A percentile compares a stretch with the other conserved stretches of the same genome.
phyloP scores from a whole-genome alignment of 2,888 invertebrate species.

The Coecobrya sp. region DNA sequence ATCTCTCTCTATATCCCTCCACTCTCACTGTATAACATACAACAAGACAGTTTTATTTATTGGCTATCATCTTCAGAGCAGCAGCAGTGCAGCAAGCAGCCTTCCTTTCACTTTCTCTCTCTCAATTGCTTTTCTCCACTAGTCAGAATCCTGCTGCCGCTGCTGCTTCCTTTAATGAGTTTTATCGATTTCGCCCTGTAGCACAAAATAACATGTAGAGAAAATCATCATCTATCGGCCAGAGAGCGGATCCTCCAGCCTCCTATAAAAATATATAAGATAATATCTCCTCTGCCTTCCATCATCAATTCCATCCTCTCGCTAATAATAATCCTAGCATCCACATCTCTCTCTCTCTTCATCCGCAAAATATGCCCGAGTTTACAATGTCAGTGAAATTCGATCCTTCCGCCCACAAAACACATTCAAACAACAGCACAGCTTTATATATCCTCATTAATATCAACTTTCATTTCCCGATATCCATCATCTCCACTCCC shows the following conservation, averaged over 20 bases:
- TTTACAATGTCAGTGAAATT: constrained; percentile 13
- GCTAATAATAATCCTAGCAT: background rate
- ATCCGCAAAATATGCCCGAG: background rate
- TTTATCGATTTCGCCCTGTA: constrained; percentile 79
- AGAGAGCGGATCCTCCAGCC: background rate
- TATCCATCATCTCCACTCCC: background rate
- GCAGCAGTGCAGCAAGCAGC: background rate
- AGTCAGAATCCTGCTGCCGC: background rate
- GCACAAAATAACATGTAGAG: constrained; percentile 48
- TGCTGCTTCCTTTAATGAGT: constrained; percentile 74
- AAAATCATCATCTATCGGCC: constrained; percentile 49
- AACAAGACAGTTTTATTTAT: constrained; percentile 81
- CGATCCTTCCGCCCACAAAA: constrained; percentile 28
- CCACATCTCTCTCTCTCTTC: background rate
- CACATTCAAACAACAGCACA: background rate
- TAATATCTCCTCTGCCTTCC: background rate
- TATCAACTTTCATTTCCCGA: background rate
- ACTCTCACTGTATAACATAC: constrained; percentile 29
- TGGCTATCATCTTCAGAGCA: constrained; percentile 70
- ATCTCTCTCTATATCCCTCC: background rate
- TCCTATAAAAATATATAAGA: background rate
- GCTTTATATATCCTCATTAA: background rate
- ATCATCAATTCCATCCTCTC: background rate
- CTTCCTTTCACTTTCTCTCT: constrained; percentile 11
- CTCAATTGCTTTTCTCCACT: background rate